phyloP scores from a whole-genome alignment of 2,113 vertebrate genomes.

The Melospiza georgiana region DNA sequence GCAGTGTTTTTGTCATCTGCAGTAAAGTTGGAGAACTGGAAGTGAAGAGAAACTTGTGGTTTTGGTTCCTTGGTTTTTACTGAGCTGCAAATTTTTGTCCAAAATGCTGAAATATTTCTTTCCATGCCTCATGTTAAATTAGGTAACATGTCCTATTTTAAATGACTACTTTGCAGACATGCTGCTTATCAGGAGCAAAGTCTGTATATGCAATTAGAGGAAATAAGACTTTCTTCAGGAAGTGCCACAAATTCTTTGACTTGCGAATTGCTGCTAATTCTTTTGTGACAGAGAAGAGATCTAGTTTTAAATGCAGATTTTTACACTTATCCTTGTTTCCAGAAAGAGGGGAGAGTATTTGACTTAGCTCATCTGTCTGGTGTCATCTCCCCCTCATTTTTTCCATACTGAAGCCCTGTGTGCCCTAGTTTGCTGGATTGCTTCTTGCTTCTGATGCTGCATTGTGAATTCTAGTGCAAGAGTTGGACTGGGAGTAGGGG shows the following conservation, averaged over 20 bases:
- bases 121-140: not conserved
- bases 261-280: not conserved
- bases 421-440: accelerated
- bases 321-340: not conserved
- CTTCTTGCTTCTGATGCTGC: not conserved
- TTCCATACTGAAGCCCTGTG: not conserved
- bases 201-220: not conserved
- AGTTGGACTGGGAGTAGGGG: not conserved
- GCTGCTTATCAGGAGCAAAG: not conserved
- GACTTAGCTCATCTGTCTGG: not conserved
- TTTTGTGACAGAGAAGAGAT: not conserved
- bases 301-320: not conserved
- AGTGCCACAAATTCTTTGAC: not conserved
- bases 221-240: not conserved
- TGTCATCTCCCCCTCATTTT: not conserved
- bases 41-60: not conserved
- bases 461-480: not conserved
- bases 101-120: not conserved
- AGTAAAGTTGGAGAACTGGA: not conserved
- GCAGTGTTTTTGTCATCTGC: not conserved
- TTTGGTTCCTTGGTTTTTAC: not conserved
- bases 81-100: not conserved
- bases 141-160: not conserved
- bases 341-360: not conserved
- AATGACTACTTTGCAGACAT: not conserved